Evolutionary conservation across 2,888 invertebrate genomes (phyloP).

Genomic region (Prostheceraeus crozeri): DNA sequence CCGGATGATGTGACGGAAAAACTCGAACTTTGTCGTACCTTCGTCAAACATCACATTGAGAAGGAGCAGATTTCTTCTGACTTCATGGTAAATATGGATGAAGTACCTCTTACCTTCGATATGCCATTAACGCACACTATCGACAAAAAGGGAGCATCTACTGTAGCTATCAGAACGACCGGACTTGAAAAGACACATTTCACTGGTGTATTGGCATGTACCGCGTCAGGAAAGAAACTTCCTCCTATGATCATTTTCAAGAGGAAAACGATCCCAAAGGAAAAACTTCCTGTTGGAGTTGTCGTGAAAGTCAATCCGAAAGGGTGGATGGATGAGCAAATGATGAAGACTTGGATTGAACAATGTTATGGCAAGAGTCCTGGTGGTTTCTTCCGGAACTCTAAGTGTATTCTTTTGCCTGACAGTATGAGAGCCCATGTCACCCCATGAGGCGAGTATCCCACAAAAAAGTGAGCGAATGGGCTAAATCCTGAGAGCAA

Average conservation of each 20-base stretch:
- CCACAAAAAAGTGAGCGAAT: too few relatives aligned
- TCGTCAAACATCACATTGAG: too few relatives aligned
- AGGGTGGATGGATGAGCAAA: constrained; percentile 27
- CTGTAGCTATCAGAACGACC: neutral
- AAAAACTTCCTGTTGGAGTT: neutral
- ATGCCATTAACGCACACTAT: neutral
- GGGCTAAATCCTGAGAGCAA: too few relatives aligned
- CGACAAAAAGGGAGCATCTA: neutral
- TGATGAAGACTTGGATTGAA: constrained; percentile 1
- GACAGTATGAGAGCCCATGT: too few relatives aligned
- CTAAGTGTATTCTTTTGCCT: too few relatives aligned
- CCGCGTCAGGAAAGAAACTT: neutral
- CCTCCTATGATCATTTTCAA: constrained; percentile 8
- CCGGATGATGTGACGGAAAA: too few relatives aligned
- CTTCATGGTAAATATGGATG: constrained; percentile 17
- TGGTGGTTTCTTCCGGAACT: neutral
- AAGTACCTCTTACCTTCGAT: constrained; percentile 5
- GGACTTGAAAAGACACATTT: neutral
- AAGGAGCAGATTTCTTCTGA: too few relatives aligned
- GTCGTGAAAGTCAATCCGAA: neutral
- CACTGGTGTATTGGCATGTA: neutral
- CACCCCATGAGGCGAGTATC: too few relatives aligned
- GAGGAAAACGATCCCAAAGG: constrained; percentile 5
- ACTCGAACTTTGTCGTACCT: too few relatives aligned
- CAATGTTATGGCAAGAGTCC: neutral